Conservation (phyloP, 2,888 invertebrate genomes). For the Thera britannica region DNA sequence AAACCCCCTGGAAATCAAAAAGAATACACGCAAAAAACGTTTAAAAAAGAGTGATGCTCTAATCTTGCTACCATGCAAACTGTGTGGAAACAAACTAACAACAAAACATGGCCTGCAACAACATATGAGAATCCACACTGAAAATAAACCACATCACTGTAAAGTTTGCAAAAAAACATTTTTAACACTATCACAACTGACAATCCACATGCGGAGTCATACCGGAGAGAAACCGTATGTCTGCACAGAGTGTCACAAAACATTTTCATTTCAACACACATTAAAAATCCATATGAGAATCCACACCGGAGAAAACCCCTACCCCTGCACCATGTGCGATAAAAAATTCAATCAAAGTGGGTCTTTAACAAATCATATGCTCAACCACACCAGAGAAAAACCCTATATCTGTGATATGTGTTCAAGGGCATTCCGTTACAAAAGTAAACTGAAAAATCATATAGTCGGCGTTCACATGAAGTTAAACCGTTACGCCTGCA, state of each 20-base stretch:
- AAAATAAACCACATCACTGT: background rate
- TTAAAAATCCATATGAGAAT: conserved; percentile 5
- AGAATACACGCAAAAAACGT: no score
- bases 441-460: conserved; percentile 5
- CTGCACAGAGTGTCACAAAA: background rate
- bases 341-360: conserved; percentile 5
- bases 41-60: background rate
- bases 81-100: conserved; percentile 1
- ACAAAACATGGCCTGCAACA: background rate
- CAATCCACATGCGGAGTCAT: conserved; percentile 2
- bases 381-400: background rate
- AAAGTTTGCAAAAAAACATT: background rate
- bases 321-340: background rate
- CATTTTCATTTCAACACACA: background rate
- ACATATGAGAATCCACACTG: conserved; percentile 5
- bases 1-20: no score
- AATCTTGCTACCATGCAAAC: background rate
- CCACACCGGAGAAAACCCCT: conserved; percentile 8
- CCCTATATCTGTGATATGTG: conserved; percentile 12
- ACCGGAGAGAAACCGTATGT: conserved; percentile 8
- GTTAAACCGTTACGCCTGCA: background rate
- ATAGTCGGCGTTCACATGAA: conserved; percentile 4
- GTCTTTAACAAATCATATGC: background rate
- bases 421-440: background rate
- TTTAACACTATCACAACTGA: background rate